A percentile compares a stretch with the other conserved stretches of the same genome.
These are phyloP conservation scores for Coelinius sp. DNA, from an alignment of 2,888 invertebrate genomes.

Conservation along the genomic window DNA sequence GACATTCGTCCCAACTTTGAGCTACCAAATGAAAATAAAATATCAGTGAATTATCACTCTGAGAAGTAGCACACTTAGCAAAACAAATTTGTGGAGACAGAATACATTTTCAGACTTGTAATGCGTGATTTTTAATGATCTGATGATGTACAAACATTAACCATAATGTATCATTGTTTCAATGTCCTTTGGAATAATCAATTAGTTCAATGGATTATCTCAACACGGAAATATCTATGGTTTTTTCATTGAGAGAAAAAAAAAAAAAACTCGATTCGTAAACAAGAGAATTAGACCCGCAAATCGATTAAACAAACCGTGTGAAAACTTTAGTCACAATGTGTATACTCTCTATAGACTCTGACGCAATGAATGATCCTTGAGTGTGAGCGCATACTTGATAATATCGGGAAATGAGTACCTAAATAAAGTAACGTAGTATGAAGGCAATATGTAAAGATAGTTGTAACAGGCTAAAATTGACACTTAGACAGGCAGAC, in stretches of 20 bases:
- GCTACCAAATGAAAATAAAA: constrained; percentile 1
- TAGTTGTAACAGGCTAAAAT: constrained; percentile 6
- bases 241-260: background rate
- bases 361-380: constrained; percentile 22
- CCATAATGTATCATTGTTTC: background rate
- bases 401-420: background rate
- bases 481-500: constrained; percentile 17
- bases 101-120: background rate
- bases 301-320: constrained; percentile 22
- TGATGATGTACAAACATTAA: background rate
- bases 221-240: background rate
- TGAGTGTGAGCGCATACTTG: background rate
- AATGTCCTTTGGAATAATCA: background rate
- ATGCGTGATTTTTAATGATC: background rate
- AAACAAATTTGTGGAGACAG: background rate
- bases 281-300: background rate
- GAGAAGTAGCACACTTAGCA: background rate
- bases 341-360: background rate
- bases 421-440: constrained; percentile 14
- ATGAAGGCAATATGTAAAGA: background rate
- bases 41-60: background rate
- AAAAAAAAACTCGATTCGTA: background rate
- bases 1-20: constrained; percentile 9
- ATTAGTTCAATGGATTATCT: background rate
- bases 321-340: constrained; percentile 1